Conservation (phyloP, 2,888 invertebrate species). For the Hemaris fuciformis region DNA sequence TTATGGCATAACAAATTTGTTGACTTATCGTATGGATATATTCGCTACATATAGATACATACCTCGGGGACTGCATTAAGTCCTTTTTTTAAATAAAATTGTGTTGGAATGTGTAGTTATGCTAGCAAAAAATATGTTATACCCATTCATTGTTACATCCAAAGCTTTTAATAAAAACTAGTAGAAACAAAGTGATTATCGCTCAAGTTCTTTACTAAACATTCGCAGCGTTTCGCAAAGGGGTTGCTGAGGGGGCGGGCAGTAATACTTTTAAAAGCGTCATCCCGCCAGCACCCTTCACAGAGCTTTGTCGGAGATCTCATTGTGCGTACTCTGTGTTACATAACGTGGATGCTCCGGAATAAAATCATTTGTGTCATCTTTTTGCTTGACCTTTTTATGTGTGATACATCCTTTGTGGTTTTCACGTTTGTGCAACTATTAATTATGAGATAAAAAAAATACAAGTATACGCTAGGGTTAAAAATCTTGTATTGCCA, state of each 20-base stretch:
- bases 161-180: background rate
- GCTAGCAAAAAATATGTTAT: no score
- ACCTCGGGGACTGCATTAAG: no score
- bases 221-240: conserved; percentile 9
- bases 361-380: background rate
- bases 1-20: no score
- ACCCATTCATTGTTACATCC: background rate
- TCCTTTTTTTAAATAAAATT: no score
- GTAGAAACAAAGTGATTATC: background rate
- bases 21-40: no score
- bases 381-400: background rate
- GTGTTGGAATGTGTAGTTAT: no score
- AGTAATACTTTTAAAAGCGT: conserved; percentile 79
- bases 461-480: no score
- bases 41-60: no score
- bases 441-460: no score
- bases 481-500: no score
- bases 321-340: conserved; percentile 60
- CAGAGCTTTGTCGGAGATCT: conserved; percentile 58
- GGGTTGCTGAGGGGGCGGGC: conserved; percentile 39
- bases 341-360: conserved; percentile 17
- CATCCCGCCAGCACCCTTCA: conserved; percentile 55
- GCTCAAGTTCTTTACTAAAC: conserved; percentile 11
- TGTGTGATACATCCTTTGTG: conserved; percentile 13
- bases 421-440: no score